phyloP scores from a whole-genome alignment of 2,888 invertebrate genomes.

The Drosophila quasianomalipes region DNA sequence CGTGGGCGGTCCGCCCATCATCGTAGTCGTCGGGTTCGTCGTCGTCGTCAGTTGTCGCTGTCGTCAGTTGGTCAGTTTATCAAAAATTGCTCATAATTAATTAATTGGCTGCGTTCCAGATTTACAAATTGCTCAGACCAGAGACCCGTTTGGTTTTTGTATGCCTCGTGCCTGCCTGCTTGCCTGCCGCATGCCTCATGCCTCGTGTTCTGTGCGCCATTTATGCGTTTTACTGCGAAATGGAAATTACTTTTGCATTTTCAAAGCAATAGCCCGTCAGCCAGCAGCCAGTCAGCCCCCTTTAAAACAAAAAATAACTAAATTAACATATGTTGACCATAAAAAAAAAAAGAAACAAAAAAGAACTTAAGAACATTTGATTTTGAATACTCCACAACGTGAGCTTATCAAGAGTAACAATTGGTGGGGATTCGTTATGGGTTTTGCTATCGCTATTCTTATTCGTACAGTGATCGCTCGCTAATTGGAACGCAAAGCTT shows the following conservation, averaged over 20 bases:
- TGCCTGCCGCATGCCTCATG: constrained; percentile 20
- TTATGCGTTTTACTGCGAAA: constrained; percentile 69
- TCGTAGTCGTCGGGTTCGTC: constrained; percentile 15
- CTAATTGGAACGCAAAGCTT: not conserved
- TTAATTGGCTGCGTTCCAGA: constrained; percentile 85
- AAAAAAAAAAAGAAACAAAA: constrained; percentile 19
- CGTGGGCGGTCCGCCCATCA: constrained; percentile 59
- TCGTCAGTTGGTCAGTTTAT: constrained; percentile 72
- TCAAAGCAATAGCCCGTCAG: constrained; percentile 40
- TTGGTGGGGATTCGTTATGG: constrained; percentile 10
- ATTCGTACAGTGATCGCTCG: constrained; percentile 13
- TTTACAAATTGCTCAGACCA: constrained; percentile 73
- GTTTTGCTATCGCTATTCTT: constrained; percentile 1
- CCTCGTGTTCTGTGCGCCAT: constrained; percentile 22
- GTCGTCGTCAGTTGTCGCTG: constrained; percentile 36
- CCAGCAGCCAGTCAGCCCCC: constrained; percentile 9
- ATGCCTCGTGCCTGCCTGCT: constrained; percentile 16
- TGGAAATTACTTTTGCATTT: constrained; percentile 72
- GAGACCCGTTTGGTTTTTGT: constrained; percentile 36
- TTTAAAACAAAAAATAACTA: constrained; percentile 28
- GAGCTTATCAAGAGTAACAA: constrained; percentile 60
- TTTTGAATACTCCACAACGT: constrained; percentile 50
- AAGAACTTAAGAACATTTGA: constrained; percentile 51
- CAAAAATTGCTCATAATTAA: constrained; percentile 83
- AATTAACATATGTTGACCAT: constrained; percentile 67